These are phyloP conservation scores for Molanna angustata DNA, from an alignment of 2,888 invertebrate species.

Conservation along the genomic window DNA sequence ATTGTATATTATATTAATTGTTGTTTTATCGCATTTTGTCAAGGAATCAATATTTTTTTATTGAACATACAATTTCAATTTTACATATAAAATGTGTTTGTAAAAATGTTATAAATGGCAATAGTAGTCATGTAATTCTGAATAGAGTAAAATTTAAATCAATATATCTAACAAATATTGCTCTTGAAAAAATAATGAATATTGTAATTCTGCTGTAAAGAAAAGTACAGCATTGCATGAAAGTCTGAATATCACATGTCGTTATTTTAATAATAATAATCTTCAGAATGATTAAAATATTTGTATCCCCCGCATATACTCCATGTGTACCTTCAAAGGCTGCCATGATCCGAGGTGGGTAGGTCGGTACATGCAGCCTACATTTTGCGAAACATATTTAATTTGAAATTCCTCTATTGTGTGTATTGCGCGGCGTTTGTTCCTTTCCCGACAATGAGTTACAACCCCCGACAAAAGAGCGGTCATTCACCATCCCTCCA, in stretches of 20 bases:
- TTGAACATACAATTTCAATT: too few species aligned
- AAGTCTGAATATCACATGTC: too few species aligned
- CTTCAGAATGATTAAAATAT: conserved; percentile 7
- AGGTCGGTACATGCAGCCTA: too few species aligned
- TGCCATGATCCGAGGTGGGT: background rate
- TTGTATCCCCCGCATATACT: background rate
- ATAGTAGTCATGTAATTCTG: too few species aligned
- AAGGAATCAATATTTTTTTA: too few species aligned
- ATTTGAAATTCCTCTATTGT: conserved; percentile 20
- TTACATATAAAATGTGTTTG: too few species aligned
- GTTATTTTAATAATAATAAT: conserved; percentile 6
- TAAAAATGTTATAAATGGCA: too few species aligned
- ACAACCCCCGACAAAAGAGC: conserved; percentile 20
- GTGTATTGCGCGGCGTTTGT: conserved; percentile 8
- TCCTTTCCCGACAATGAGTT: conserved; percentile 22
- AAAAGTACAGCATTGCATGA: background rate
- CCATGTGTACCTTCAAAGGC: background rate
- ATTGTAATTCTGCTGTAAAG: background rate
- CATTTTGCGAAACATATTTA: conserved; percentile 13
- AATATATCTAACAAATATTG: too few species aligned
- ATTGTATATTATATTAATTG: too few species aligned
- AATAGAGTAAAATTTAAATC: too few species aligned
- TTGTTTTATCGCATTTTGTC: too few species aligned
- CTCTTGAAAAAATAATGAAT: too few species aligned
- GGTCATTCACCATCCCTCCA: conserved; percentile 20